These are phyloP conservation scores for Charina bottae DNA, from an alignment of 2,113 vertebrate genomes.

Conservation along the genomic window DNA sequence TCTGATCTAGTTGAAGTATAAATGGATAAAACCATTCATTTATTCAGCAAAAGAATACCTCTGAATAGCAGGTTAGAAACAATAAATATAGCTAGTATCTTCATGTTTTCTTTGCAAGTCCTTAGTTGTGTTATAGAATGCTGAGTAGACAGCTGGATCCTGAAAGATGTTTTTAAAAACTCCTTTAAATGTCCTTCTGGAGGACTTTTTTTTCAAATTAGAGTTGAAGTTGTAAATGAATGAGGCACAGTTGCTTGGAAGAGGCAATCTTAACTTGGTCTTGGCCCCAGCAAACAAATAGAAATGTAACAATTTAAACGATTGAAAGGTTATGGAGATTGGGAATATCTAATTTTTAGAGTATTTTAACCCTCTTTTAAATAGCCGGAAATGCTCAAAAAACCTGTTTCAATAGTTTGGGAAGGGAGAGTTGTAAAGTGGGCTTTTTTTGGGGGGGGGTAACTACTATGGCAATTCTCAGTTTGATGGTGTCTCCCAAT, in stretches of 20 bases:
- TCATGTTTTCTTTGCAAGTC: not conserved
- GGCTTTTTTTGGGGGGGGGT: not conserved
- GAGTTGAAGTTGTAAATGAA: not conserved
- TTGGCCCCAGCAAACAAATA: not conserved
- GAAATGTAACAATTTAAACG: not conserved
- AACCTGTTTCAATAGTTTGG: not conserved
- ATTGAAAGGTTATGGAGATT: not conserved
- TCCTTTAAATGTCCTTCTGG: not conserved
- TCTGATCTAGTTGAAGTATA: not conserved
- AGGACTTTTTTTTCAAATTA: not conserved
- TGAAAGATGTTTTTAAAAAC: not conserved
- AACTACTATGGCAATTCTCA: not conserved
- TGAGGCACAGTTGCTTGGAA: not conserved
- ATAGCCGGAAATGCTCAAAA: not conserved
- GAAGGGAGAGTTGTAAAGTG: not conserved
- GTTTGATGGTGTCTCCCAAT: not conserved
- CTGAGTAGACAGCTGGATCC: not conserved
- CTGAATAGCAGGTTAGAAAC: not conserved
- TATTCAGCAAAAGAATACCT: not conserved
- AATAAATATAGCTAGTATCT: not conserved
- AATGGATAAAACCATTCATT: not conserved
- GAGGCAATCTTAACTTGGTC: not conserved
- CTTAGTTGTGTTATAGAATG: not conserved
- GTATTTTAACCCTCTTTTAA: too few relatives aligned
- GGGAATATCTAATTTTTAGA: too few relatives aligned